Percentiles rank a stretch among this genome's conserved stretches.
These are phyloP conservation scores for Pagrus major DNA, from an alignment of 2,113 vertebrate species.

Conservation along the genomic window DNA sequence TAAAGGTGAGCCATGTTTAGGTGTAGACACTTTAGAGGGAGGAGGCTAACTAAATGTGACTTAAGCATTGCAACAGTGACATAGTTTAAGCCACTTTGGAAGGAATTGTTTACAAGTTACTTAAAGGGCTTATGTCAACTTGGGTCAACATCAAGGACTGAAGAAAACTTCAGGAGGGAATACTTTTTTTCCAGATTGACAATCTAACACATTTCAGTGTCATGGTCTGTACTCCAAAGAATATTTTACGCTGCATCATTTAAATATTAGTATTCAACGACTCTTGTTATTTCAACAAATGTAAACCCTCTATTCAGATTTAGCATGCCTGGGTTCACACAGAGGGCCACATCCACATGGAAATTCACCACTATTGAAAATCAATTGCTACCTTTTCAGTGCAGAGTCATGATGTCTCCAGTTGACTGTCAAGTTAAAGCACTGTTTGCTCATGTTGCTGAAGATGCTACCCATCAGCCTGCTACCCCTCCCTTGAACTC, in stretches of 20 bases:
- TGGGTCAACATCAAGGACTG: constrained; percentile 59
- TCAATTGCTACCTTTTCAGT: constrained; percentile 32
- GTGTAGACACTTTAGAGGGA: constrained; percentile 45
- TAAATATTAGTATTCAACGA: neutral
- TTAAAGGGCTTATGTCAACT: constrained; percentile 70
- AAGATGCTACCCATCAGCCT: constrained; percentile 54
- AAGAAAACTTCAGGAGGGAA: constrained; percentile 34
- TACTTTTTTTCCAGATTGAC: neutral
- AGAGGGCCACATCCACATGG: neutral
- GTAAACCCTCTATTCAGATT: constrained; percentile 11
- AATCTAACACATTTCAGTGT: constrained; percentile 8
- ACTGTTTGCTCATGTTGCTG: constrained; percentile 46
- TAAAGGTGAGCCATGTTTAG: constrained; percentile 70
- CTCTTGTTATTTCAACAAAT: constrained; percentile 19
- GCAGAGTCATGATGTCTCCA: constrained; percentile 14
- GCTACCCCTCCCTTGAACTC: constrained; percentile 42
- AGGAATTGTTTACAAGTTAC: constrained; percentile 69
- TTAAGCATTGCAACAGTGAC: constrained; percentile 49
- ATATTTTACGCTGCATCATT: constrained; percentile 1
- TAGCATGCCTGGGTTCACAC: neutral
- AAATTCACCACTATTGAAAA: constrained; percentile 29
- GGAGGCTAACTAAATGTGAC: constrained; percentile 61
- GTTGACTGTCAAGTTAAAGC: constrained; percentile 52
- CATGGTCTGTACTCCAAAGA: neutral
- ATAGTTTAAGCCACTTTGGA: constrained; percentile 58